Evolutionary conservation across 2,113 vertebrate genomes (phyloP).

Genomic region (Rhinoptilus africanus): DNA sequence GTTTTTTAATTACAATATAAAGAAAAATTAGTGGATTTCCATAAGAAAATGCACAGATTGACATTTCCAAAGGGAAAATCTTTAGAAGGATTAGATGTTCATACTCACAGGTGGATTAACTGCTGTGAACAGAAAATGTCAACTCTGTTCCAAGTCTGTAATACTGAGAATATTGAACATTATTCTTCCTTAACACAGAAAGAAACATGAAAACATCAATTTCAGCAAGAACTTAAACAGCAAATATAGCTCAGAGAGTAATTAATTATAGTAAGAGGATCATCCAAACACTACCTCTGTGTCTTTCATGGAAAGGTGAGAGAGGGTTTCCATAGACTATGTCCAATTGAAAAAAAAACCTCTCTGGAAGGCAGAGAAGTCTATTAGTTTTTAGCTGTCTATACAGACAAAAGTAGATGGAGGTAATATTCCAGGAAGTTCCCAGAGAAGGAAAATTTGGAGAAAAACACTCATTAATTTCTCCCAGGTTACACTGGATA

Average conservation of each 20-base stretch:
- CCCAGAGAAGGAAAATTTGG: neutral
- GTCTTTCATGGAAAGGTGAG: neutral
- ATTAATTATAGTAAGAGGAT: neutral
- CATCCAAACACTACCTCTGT: neutral
- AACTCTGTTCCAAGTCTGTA: neutral
- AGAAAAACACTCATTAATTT: neutral
- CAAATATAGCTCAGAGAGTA: neutral
- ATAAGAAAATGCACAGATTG: neutral
- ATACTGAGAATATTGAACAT: conserved; percentile 10
- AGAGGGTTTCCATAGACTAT: neutral
- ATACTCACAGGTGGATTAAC: conserved; percentile 29
- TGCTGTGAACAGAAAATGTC: neutral
- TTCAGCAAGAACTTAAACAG: neutral
- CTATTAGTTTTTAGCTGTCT: neutral
- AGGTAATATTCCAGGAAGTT: neutral
- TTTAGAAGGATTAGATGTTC: conserved; percentile 53
- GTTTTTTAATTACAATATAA: neutral
- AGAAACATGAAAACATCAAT: neutral
- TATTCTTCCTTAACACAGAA: neutral
- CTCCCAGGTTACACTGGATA: neutral
- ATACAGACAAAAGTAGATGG: neutral
- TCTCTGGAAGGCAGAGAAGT: neutral
- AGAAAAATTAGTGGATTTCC: neutral
- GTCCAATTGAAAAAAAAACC: neutral
- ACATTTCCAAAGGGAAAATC: conserved; percentile 33